phyloP scores from a whole-genome alignment of 1,140 invertebrate genomes.

The Oryctes rhinoceros region DNA sequence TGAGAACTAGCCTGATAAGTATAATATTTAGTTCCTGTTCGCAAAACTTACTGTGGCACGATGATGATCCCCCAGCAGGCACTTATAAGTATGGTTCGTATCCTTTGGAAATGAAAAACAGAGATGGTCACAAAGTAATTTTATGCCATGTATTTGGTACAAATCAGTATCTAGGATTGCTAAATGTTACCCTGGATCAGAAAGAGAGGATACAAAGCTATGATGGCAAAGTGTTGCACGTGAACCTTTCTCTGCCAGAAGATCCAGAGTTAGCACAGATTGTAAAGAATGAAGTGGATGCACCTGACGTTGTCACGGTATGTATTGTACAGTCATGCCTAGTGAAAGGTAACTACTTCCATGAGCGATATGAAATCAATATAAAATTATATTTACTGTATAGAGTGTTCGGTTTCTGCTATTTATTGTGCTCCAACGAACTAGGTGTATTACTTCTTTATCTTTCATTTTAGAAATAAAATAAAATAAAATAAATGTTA shows the following conservation, averaged over 20 bases:
- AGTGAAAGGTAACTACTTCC: too few species aligned
- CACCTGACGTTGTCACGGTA: background rate
- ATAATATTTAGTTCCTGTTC: conserved; percentile 1
- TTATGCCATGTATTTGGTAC: background rate
- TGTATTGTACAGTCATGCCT: background rate
- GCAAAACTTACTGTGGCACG: conserved; percentile 5
- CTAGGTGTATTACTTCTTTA: too few species aligned
- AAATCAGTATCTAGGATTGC: background rate
- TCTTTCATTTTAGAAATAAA: too few species aligned
- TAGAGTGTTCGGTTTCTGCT: too few species aligned
- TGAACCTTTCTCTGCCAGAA: background rate
- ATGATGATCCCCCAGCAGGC: background rate
- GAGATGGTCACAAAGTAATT: background rate
- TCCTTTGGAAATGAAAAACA: background rate
- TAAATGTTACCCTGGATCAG: background rate
- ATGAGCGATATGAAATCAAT: too few species aligned
- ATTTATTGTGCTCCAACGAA: too few species aligned
- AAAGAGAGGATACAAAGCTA: background rate
- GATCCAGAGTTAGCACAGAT: background rate
- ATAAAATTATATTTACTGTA: too few species aligned
- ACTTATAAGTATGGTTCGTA: background rate
- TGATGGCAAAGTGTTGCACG: background rate
- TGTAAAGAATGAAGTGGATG: background rate
- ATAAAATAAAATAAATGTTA: too few species aligned
- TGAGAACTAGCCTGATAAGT: background rate